A percentile compares a stretch with the other conserved stretches of the same genome.
phyloP scores from a whole-genome alignment of 30 jellyfish, hydroid and myxozoan genomes.

The Calvadosia cruxmelitensis region DNA sequence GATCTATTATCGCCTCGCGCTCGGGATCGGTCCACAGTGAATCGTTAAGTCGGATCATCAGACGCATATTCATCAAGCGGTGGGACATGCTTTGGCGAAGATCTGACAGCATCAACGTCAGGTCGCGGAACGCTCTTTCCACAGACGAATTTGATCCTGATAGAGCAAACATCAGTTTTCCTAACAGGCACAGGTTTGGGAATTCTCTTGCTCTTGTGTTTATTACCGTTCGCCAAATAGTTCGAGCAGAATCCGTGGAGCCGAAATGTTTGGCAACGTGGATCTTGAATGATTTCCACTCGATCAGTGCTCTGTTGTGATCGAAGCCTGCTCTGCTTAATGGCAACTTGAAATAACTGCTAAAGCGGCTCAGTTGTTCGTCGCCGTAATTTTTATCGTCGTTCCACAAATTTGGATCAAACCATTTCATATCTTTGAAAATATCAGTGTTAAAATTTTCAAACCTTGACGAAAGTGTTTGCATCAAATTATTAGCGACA shows the following conservation, averaged over 20 bases:
- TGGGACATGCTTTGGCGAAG: conserved; percentile 18
- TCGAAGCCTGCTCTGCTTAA: background rate
- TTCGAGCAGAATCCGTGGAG: background rate
- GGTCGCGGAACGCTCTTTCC: conserved; percentile 35
- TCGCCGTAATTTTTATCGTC: background rate
- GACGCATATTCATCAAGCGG: background rate
- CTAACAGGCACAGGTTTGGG: conserved; percentile 26
- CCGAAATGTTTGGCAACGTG: background rate
- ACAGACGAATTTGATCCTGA: conserved; percentile 48
- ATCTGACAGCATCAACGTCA: conserved; percentile 38
- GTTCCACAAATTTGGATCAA: background rate
- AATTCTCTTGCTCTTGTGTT: conserved; percentile 6
- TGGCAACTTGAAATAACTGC: conserved; percentile 1
- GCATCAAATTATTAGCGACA: background rate
- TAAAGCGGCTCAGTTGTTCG: background rate
- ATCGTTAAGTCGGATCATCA: background rate
- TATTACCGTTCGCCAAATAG: conserved; percentile 21
- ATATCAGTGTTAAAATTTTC: background rate
- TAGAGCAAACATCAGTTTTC: conserved; percentile 18
- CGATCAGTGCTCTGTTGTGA: background rate
- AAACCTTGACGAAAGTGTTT: background rate
- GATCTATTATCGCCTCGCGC: conserved; percentile 4
- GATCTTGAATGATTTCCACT: background rate
- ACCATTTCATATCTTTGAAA: background rate
- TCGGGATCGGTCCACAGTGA: background rate